A percentile compares a stretch with the other conserved stretches of the same genome.
Conservation (phyloP, 2,797 vertebrate species). For the Ibycter americanus region DNA sequence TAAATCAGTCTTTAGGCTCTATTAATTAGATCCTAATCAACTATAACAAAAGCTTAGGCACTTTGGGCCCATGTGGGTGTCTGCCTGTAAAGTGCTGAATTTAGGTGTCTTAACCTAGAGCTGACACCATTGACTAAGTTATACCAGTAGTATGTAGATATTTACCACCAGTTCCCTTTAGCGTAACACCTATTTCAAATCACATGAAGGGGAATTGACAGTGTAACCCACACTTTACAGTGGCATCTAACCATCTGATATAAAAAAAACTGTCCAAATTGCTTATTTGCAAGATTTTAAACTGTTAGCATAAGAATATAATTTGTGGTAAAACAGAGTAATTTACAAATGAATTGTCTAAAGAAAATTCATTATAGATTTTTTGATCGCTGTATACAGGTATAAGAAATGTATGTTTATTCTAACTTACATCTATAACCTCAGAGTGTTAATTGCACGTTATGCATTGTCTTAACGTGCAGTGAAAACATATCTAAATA, state of each 20-base stretch:
- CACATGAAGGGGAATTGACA: neutral
- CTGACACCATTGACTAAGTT: neutral
- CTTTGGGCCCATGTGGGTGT: neutral
- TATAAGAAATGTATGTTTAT: neutral
- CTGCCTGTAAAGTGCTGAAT: neutral
- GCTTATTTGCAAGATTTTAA: neutral
- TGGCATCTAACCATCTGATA: neutral
- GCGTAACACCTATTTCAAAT: neutral
- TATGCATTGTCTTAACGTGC: neutral
- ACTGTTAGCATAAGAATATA: neutral
- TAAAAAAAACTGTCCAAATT: neutral
- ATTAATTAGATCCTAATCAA: neutral
- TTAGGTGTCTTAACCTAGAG: neutral
- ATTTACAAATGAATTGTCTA: rapidly evolving
- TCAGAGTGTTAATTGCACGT: neutral
- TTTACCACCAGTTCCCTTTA: neutral
- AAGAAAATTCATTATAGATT: neutral
- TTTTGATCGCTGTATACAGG: neutral
- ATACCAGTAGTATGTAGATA: neutral
- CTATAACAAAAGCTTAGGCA: neutral
- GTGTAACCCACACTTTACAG: neutral
- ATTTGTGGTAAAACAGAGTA: neutral
- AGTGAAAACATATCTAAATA: neutral
- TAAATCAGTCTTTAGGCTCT: neutral
- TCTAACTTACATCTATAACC: neutral